A percentile compares a stretch with the other conserved stretches of the same genome.
These are phyloP conservation scores for Poecilia latipinna DNA, from an alignment of 2,113 vertebrate genomes.

Conservation along the genomic window DNA sequence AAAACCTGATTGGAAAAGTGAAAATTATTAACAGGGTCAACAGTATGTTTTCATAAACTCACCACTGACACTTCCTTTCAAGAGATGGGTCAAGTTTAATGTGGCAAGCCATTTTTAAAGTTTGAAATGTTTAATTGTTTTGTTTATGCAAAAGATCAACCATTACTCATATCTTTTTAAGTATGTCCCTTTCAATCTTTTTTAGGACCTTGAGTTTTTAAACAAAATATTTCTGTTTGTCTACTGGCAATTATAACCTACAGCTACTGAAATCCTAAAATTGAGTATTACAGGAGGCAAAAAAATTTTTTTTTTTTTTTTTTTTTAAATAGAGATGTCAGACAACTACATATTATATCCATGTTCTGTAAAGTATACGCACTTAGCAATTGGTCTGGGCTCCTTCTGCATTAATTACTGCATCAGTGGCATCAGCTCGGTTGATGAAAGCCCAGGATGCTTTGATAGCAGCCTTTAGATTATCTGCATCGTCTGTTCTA, in stretches of 20 bases:
- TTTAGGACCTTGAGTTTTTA: too few species aligned
- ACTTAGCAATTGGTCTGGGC: not conserved
- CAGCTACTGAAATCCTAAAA: not conserved
- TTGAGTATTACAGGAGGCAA: not conserved
- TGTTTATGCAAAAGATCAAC: too few species aligned
- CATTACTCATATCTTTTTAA: too few species aligned
- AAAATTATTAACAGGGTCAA: not conserved
- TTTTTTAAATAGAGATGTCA: not conserved
- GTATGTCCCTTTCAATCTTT: too few species aligned
- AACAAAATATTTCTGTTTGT: too few species aligned
- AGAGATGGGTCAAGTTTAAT: too few species aligned
- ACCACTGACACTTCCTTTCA: too few species aligned
- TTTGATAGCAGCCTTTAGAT: too few species aligned
- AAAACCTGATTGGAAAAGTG: conserved; percentile 21
- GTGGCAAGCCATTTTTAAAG: too few species aligned
- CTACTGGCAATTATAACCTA: not conserved
- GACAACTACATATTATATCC: not conserved
- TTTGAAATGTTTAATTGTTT: too few species aligned
- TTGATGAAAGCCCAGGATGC: not conserved
- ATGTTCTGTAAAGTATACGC: not conserved
- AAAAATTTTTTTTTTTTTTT: too few species aligned
- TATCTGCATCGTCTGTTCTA: too few species aligned
- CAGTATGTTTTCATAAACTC: not conserved
- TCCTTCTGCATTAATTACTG: not conserved
- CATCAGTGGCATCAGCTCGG: not conserved